These are phyloP conservation scores for Platycheirus rosarum DNA, from an alignment of 2,888 invertebrate genomes.

Conservation along the genomic window DNA sequence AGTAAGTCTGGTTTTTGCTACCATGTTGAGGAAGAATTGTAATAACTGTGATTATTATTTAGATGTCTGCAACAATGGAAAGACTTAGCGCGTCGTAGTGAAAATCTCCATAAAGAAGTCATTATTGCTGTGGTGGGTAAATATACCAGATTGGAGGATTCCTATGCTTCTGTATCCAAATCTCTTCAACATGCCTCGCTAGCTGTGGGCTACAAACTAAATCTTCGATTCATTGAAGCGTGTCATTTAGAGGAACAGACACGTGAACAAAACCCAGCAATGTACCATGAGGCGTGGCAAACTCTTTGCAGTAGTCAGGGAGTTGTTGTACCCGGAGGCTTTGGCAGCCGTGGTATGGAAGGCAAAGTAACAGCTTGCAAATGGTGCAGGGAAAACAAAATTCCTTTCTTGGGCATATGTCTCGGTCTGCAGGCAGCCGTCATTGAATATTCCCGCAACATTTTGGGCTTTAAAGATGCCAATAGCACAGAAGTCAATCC, in stretches of 20 bases:
- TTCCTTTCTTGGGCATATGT: constrained; percentile 97
- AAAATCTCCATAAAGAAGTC: constrained; percentile 92
- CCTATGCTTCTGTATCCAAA: constrained; percentile 98
- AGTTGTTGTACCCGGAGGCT: constrained; percentile 98
- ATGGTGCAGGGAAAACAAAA: constrained; percentile 95
- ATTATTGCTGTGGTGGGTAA: constrained; percentile 97
- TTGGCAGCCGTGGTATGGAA: constrained; percentile 97
- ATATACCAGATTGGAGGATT: constrained; percentile 97
- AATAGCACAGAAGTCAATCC: constrained; percentile 94
- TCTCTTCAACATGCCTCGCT: constrained; percentile 96
- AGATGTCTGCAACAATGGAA: constrained; percentile 95
- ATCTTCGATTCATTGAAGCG: constrained; percentile 95
- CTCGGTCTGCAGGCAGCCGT: constrained; percentile 98
- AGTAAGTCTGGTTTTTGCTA: constrained; percentile 81
- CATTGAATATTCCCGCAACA: constrained; percentile 96
- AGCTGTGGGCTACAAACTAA: constrained; percentile 91
- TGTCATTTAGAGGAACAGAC: constrained; percentile 91
- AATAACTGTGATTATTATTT: constrained; percentile 24
- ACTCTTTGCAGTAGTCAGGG: constrained; percentile 94
- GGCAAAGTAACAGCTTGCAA: constrained; percentile 97
- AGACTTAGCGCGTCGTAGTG: constrained; percentile 92
- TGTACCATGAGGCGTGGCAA: constrained; percentile 97
- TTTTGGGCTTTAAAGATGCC: constrained; percentile 89
- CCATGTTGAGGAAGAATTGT: not conserved
- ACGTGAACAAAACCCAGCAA: constrained; percentile 89